Percentiles rank a stretch among this genome's conserved stretches.
These are phyloP conservation scores for Gasteruption jaculator DNA, from an alignment of 2,888 invertebrate species.

Conservation along the genomic window DNA sequence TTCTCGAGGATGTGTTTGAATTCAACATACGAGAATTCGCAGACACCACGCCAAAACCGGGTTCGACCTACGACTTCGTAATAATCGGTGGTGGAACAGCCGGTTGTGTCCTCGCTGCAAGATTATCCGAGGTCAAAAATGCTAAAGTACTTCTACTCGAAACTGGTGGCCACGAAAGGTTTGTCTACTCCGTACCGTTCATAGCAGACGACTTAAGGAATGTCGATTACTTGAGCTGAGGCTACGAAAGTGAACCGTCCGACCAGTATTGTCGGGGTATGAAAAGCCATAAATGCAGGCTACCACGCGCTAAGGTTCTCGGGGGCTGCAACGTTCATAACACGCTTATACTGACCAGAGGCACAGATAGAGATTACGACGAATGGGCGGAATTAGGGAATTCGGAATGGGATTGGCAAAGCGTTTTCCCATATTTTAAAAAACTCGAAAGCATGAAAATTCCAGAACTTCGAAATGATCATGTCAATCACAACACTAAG, in stretches of 20 bases:
- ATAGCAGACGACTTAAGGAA: conserved; percentile 77
- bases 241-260: conserved; percentile 79
- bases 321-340: conserved; percentile 54
- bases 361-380: conserved; percentile 53
- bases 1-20: conserved; percentile 1
- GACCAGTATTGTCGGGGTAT: conserved; percentile 54
- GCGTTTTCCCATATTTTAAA: conserved; percentile 44
- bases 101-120: conserved; percentile 76
- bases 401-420: conserved; percentile 46
- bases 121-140: conserved; percentile 67
- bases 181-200: conserved; percentile 78
- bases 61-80: conserved; percentile 19
- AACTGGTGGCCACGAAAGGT: conserved; percentile 81
- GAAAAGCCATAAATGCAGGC: conserved; percentile 30
- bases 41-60: conserved; percentile 8
- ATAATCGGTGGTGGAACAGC: conserved; percentile 46
- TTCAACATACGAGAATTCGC: conserved; percentile 2
- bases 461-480: conserved; percentile 37
- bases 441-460: conserved; percentile 59
- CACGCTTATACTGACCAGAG: conserved; percentile 54
- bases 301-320: conserved; percentile 49
- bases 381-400: conserved; percentile 52
- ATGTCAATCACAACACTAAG: conserved; percentile 56
- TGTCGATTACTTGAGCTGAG: conserved; percentile 77
- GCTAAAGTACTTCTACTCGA: conserved; percentile 74